Conservation (phyloP, 2,113 vertebrate genomes). For the Rhynchomys soricoides region DNA sequence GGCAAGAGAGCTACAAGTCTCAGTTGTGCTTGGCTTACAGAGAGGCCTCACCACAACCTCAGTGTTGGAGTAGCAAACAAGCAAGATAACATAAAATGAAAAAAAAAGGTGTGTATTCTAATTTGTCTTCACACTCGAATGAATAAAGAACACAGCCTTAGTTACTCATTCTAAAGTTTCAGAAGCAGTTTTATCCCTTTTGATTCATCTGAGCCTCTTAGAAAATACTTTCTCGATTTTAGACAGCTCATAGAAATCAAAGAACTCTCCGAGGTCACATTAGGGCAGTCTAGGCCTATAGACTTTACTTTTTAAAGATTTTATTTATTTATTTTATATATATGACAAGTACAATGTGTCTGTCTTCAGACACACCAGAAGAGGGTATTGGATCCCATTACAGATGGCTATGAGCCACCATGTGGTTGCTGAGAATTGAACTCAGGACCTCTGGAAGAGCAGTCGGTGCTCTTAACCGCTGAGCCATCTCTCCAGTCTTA, state of each 20-base stretch:
- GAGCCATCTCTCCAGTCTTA: too few species aligned
- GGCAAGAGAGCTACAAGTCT: not conserved
- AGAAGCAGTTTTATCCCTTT: slow-evolving; percentile 36
- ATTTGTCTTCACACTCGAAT: not conserved
- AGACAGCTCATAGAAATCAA: slow-evolving; percentile 39
- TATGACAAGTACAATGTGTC: too few species aligned
- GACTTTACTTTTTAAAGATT: too few species aligned
- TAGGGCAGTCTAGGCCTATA: slow-evolving; percentile 42
- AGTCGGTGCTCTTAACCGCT: too few species aligned
- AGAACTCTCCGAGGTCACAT: not conserved
- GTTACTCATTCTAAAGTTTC: slow-evolving; percentile 24
- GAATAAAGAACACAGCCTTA: not conserved
- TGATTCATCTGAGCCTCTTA: not conserved
- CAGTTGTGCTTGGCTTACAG: not conserved
- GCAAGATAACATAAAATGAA: not conserved
- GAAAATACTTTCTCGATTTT: slow-evolving; percentile 6
- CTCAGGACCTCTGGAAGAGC: too few species aligned
- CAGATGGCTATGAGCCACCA: too few species aligned
- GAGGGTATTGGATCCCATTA: too few species aligned
- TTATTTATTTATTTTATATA: too few species aligned
- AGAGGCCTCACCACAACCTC: not conserved
- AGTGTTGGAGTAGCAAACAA: not conserved
- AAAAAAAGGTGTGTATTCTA: not conserved
- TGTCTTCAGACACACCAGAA: too few species aligned
- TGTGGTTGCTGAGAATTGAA: too few species aligned